phyloP scores from a whole-genome alignment of 2,888 invertebrate species.

The Trilocha varians region DNA sequence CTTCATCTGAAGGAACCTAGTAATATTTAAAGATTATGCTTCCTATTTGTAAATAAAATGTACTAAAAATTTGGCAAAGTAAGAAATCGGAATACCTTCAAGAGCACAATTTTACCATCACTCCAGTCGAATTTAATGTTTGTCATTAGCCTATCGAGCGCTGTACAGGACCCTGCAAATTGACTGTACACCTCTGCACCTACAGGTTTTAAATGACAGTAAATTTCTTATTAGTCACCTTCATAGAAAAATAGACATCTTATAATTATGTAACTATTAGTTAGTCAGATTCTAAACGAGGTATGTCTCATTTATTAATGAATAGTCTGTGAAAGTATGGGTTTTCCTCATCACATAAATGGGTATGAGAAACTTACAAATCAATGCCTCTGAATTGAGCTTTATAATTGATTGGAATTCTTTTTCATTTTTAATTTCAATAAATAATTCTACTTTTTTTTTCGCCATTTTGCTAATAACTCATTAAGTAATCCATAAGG shows the following conservation, averaged over 20 bases:
- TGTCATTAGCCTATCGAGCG: constrained; percentile 41
- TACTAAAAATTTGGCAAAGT: not conserved
- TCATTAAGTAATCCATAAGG: constrained; percentile 16
- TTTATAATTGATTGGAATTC: constrained; percentile 40
- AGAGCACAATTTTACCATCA: constrained; percentile 37
- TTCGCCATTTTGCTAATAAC: constrained; percentile 43
- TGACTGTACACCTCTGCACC: constrained; percentile 52
- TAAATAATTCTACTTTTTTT: constrained; percentile 41
- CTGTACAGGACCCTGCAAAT: constrained; percentile 43
- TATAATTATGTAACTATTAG: constrained; percentile 24
- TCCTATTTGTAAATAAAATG: not conserved
- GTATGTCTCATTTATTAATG: too few relatives aligned
- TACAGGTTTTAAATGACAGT: constrained; percentile 11
- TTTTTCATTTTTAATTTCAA: constrained; percentile 41
- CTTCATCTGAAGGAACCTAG: constrained; percentile 49
- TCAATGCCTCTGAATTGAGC: constrained; percentile 30
- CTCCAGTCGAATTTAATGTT: constrained; percentile 55
- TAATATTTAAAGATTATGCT: constrained; percentile 5
- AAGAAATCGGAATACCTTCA: too few relatives aligned
- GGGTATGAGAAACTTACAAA: too few relatives aligned
- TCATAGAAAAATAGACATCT: not conserved
- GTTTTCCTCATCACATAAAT: too few relatives aligned
- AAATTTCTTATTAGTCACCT: too few relatives aligned
- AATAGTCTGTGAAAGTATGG: too few relatives aligned
- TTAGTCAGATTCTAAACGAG: too few relatives aligned